phyloP scores from a whole-genome alignment of 2,888 invertebrate genomes.

The Nomada fabriciana region DNA sequence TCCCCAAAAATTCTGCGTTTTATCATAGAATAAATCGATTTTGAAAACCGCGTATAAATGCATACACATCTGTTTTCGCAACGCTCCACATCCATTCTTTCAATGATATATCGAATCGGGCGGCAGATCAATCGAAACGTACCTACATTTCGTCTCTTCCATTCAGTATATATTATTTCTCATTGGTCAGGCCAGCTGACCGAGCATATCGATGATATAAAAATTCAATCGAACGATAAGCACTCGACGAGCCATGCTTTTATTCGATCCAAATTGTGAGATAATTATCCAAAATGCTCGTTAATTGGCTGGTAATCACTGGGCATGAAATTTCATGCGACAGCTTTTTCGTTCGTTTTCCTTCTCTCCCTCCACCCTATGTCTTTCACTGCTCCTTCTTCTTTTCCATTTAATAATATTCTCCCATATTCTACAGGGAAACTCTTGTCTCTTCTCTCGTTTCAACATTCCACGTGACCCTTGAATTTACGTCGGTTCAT shows the following conservation, averaged over 20 bases:
- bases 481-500: constrained; percentile 45
- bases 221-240: constrained; percentile 61
- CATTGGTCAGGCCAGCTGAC: constrained; percentile 60
- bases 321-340: constrained; percentile 18
- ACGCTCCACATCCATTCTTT: constrained; percentile 37
- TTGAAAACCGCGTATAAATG: constrained; percentile 46
- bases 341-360: not conserved
- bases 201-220: constrained; percentile 67
- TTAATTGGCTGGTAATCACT: constrained; percentile 45
- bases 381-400: not conserved
- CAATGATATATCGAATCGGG: constrained; percentile 68
- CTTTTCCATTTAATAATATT: constrained; percentile 10
- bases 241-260: constrained; percentile 29
- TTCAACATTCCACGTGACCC: constrained; percentile 19
- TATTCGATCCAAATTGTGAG: constrained; percentile 41
- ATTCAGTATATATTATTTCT: constrained; percentile 51
- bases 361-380: not conserved
- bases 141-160: constrained; percentile 38
- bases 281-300: constrained; percentile 29
- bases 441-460: constrained; percentile 19
- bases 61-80: constrained; percentile 37
- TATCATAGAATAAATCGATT: constrained; percentile 13
- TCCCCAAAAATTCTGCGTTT: constrained; percentile 1
- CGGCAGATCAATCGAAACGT: constrained; percentile 57
- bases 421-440: not conserved